Evolutionary conservation across 2,888 invertebrate genomes (phyloP), one percentile per base, ranked within the genome.

Genomic region (Amphiduros pacificus): DNA sequence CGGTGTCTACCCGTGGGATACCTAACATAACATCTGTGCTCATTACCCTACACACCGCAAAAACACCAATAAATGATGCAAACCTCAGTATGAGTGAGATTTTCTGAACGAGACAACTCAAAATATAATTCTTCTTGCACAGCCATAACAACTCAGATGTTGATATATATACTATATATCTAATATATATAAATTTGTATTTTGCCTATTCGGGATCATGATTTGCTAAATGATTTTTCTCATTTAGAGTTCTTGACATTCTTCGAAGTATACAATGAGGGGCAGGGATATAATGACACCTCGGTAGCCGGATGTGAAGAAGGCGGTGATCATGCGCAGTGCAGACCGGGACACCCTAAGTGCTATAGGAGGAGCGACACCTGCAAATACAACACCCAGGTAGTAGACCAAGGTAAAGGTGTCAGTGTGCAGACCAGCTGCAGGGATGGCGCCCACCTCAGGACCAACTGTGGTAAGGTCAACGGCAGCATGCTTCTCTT

Each of bases 391-490:
- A 63, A 65, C 55, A 54, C 49, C 31, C 32, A 44, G 22, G 6
- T 59, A 11, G 48, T 50, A 22, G 60, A 65, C 36, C 49, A 55
- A 5, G 40, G 49, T 2, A 41, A 40, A 17, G 20, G 4, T 2
- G 29, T 20, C 1, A 14, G 29, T 17, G 52, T 61, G 9, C 55
- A 60, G 60, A 51, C 20, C 17, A 28, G 41, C 17, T 67, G 67
- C 36, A 29, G 67, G 31, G 60, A 59, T 50, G 67, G 67, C 1
- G 22, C 62, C 11, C 67, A 67, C 41, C 32, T 67, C 2, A 40
- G 60, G 14, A 55, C 24, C 26, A n/a, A 56, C 49, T 67, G 67
- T 55, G 62, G 66, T 66, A 29, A 52, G 60, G 22, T 22, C 9
- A 36, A 17, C 36, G 17, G 14, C 28, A 6, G n/a, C n/a, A n/a